A percentile compares a stretch with the other conserved stretches of the same genome.
Conservation (phyloP, 2,888 invertebrate genomes). For the Liodrosophila aerea region DNA sequence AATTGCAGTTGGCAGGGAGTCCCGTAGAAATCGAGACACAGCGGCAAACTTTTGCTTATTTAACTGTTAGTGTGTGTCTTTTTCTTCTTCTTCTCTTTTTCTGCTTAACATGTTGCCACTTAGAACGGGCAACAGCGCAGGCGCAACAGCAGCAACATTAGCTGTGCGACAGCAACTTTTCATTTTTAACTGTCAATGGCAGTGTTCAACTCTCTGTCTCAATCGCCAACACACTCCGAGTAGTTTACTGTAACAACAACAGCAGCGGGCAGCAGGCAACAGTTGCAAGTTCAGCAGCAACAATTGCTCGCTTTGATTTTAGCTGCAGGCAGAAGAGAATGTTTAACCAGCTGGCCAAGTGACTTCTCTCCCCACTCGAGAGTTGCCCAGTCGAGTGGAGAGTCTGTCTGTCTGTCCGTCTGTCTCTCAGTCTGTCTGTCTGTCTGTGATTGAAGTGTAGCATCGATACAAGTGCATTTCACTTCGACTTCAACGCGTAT, state of each 20-base stretch:
- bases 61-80: slow-evolving; percentile 60
- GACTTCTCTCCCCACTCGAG: slow-evolving; percentile 1
- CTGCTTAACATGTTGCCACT: slow-evolving; percentile 27
- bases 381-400: no score
- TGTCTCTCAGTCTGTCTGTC: slow-evolving; percentile 5
- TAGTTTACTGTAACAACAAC: slow-evolving; percentile 52
- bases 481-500: slow-evolving; percentile 59
- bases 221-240: slow-evolving; percentile 21
- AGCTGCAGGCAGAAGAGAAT: slow-evolving; percentile 42
- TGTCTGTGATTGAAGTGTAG: slow-evolving; percentile 56
- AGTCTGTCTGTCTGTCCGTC: neutral
- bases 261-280: slow-evolving; percentile 13
- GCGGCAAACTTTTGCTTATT: slow-evolving; percentile 69
- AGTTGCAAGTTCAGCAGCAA: slow-evolving; percentile 25
- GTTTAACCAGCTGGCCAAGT: slow-evolving; percentile 35
- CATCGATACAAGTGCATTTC: slow-evolving; percentile 66
- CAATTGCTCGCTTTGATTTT: slow-evolving; percentile 24
- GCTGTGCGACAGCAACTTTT: slow-evolving; percentile 27
- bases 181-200: slow-evolving; percentile 50
- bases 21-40: slow-evolving; percentile 51
- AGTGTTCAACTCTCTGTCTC: slow-evolving; percentile 9
- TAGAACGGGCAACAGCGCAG: slow-evolving; percentile 43
- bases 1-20: slow-evolving; percentile 11
- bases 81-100: neutral
- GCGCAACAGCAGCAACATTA: slow-evolving; percentile 27